Evolutionary conservation across 1,140 invertebrate species (phyloP).

Genomic region (Solenopsis invicta): DNA sequence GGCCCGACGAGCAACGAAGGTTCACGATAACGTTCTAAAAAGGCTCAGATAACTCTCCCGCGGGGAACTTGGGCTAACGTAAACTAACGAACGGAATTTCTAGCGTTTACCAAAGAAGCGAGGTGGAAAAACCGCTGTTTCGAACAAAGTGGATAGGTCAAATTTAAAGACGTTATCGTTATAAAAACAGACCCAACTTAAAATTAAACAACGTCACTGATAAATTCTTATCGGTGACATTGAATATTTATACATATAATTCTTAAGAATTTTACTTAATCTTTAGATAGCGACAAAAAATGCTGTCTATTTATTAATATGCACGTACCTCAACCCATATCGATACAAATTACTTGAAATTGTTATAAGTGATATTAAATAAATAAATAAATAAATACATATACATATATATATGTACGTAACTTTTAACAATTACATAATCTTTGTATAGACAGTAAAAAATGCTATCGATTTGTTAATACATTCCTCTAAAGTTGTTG

Average conservation of each 20-base stretch:
- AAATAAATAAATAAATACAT: too few species aligned
- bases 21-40: conserved; percentile 55
- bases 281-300: background rate
- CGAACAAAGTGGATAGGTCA: background rate
- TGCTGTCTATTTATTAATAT: background rate
- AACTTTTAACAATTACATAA: background rate
- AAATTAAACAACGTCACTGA: too few species aligned
- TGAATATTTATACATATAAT: conserved; percentile 14
- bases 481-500: background rate
- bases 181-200: background rate
- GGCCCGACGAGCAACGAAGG: conserved; percentile 51
- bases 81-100: conserved; percentile 39
- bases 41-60: conserved; percentile 43
- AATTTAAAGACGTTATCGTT: background rate
- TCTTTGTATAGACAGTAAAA: background rate
- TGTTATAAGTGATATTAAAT: background rate
- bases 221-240: conserved; percentile 19
- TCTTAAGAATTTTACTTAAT: background rate
- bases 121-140: background rate
- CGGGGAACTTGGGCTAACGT: conserved; percentile 8
- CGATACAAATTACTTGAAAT: conserved; percentile 20
- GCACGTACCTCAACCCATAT: background rate
- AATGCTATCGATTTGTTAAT: background rate
- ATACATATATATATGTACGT: background rate
- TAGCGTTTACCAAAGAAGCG: background rate